phyloP scores from a whole-genome alignment of 2,888 invertebrate genomes.

The Drosophila atripex region DNA sequence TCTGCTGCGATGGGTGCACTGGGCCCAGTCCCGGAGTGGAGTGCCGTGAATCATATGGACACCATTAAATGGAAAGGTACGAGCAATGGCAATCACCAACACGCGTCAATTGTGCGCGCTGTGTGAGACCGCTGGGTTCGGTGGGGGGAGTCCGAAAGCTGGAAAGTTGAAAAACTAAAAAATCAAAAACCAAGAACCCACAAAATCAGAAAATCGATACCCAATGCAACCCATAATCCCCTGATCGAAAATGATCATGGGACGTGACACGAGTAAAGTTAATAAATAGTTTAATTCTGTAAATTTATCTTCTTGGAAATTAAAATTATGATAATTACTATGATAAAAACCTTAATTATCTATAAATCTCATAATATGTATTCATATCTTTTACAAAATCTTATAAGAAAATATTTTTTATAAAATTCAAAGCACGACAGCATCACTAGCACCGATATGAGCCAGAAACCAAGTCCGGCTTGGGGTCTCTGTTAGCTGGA shows the following conservation, averaged over 20 bases:
- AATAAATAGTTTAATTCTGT: too few relatives aligned
- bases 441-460: constrained; percentile 52
- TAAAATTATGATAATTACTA: too few relatives aligned
- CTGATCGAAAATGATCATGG: constrained; percentile 30
- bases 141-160: constrained; percentile 9
- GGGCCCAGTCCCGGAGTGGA: constrained; percentile 23
- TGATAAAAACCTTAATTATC: too few relatives aligned
- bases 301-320: too few relatives aligned
- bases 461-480: constrained; percentile 41
- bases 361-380: too few relatives aligned
- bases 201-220: constrained; percentile 38
- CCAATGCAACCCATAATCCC: constrained; percentile 2
- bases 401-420: not conserved
- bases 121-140: constrained; percentile 62
- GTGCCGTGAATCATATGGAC: constrained; percentile 80
- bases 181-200: constrained; percentile 37
- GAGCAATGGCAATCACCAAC: constrained; percentile 72
- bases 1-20: constrained; percentile 58
- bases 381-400: not conserved
- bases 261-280: constrained; percentile 26
- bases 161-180: constrained; percentile 20
- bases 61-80: constrained; percentile 77
- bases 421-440: not conserved
- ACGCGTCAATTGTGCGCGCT: constrained; percentile 76
- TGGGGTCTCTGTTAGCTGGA: constrained; percentile 54